phyloP scores from a whole-genome alignment of 2,113 vertebrate species.

The Uropsilus gracilis region DNA sequence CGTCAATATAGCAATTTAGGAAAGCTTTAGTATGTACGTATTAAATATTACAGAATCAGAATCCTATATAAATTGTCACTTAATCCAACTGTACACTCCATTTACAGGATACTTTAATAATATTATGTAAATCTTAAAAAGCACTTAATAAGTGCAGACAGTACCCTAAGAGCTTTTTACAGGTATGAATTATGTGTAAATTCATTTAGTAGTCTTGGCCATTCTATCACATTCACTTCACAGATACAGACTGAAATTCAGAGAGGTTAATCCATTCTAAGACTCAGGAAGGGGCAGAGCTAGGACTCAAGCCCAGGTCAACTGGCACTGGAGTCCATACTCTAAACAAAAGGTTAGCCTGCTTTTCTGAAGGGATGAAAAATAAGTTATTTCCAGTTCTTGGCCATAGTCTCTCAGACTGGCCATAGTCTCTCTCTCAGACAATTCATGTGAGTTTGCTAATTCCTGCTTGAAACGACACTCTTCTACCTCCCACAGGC shows the following conservation, averaged over 20 bases:
- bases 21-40: constrained; percentile 16
- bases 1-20: not conserved
- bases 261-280: not conserved
- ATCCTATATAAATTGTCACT: not conserved
- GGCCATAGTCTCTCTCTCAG: not conserved
- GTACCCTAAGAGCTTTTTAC: not conserved
- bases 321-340: not conserved
- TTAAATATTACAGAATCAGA: not conserved
- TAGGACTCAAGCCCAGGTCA: not conserved
- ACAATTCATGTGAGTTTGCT: not conserved
- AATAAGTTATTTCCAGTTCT: not conserved
- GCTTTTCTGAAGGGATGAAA: not conserved
- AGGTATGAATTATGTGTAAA: not conserved
- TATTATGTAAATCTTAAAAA: not conserved
- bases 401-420: not conserved
- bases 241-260: not conserved
- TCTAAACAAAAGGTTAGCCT: not conserved
- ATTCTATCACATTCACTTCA: not conserved
- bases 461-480: not conserved
- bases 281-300: not conserved
- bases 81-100: not conserved
- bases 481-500: not conserved
- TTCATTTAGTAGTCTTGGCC: not conserved
- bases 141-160: not conserved
- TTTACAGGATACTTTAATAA: not conserved